Evolutionary conservation across 2,113 vertebrate genomes (phyloP), one percentile per base, ranked within the genome.

Genomic region (Himantopus leucocephalus): DNA sequence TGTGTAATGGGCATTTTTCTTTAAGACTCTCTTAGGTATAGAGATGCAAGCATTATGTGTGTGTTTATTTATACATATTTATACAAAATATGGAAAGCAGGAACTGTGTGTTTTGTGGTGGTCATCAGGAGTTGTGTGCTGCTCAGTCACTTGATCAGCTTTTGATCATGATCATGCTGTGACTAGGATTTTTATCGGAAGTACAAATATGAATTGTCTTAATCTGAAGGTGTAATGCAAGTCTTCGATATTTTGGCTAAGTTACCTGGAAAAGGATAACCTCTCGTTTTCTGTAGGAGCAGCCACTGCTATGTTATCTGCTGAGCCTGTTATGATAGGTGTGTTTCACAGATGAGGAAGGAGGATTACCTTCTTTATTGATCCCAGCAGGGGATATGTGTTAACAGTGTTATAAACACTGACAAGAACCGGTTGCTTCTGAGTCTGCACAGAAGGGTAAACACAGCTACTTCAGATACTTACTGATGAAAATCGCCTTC

Each of bases 251-350:
- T 53, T 64, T 85, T 64, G n/a, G 13, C 4, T 12, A 14, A 58
- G 3, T 41, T 47, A 35, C 47, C 26, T 68, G 64, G 41, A 10
- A 58, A 62, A 62, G 37, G 22, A 34, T 32, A 67, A 35, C 45
- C 13, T 19, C 22, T 21, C 0, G 0, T 29, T 53, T 85, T 41
- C 52, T 50, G 64, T 8, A 6, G 30, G 27, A 64, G 37, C 20
- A 37, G 29, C 43, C 16, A 4, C 20, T 26, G 26, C 37, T 62
- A 4, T 7, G 20, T 8, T 18, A 3, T 5, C 47, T 62, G 35
- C 52, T 12, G 47, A 35, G 58, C 24, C 24, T 26, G 13, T 45
- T 47, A 8, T 0, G 17, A 2, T 17, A 43, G 63, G 84, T 24
- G 2, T 35, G 14, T 56, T 41, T 20, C 6, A 4, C 19, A 34